phyloP scores from a whole-genome alignment of 2,888 invertebrate species.

The Drosophila emarginata region DNA sequence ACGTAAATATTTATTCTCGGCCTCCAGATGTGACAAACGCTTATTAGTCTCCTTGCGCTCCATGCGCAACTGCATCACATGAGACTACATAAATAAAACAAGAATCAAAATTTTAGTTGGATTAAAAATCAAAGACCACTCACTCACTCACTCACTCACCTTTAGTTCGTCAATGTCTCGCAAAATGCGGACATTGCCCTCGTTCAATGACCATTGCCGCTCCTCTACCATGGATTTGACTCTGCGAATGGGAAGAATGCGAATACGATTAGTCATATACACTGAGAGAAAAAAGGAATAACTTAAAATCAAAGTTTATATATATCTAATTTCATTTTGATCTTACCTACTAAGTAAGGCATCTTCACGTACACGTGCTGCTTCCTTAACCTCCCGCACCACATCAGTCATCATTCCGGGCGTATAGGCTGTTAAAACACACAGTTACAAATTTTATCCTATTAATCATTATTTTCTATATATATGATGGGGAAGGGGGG shows the following conservation, averaged over 20 bases:
- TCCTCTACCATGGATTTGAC: slow-evolving; percentile 83
- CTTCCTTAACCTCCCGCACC: slow-evolving; percentile 89
- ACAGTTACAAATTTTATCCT: background rate
- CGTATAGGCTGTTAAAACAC: slow-evolving; percentile 84
- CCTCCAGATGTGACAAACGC: slow-evolving; percentile 87
- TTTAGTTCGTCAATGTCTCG: slow-evolving; percentile 82
- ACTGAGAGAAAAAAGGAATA: background rate
- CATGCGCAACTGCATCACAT: slow-evolving; percentile 86
- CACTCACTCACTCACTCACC: slow-evolving; percentile 70
- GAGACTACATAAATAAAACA: slow-evolving; percentile 83
- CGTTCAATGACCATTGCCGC: slow-evolving; percentile 82
- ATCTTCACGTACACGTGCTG: slow-evolving; percentile 88
- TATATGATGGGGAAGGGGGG: background rate
- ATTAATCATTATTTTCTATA: background rate
- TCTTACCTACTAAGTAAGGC: slow-evolving; percentile 84
- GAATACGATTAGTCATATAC: background rate
- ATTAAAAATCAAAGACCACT: background rate
- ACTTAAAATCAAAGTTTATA: too few species aligned
- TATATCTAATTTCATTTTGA: background rate
- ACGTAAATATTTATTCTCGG: slow-evolving; percentile 85
- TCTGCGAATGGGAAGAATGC: slow-evolving; percentile 46
- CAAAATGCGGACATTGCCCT: slow-evolving; percentile 80
- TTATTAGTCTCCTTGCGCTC: slow-evolving; percentile 88
- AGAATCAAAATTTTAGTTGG: background rate
- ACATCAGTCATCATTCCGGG: slow-evolving; percentile 89